These are phyloP conservation scores for Serrognathus titanus DNA, from an alignment of 2,888 invertebrate genomes.

Conservation along the genomic window DNA sequence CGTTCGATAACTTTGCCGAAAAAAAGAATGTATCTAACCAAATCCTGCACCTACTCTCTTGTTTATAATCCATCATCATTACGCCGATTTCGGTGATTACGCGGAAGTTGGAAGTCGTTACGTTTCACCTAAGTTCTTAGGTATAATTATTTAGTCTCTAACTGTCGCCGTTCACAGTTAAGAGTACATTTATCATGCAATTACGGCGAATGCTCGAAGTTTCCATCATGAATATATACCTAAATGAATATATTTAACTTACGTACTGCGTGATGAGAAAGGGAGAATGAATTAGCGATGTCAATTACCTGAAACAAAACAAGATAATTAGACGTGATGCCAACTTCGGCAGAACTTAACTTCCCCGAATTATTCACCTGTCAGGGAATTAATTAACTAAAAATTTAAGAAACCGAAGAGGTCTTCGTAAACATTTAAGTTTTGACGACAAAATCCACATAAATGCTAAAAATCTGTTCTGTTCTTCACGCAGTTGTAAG, in stretches of 20 bases:
- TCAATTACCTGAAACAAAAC: conserved; percentile 5
- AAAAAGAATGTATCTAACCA: too few relatives aligned
- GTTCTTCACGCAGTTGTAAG: too few relatives aligned
- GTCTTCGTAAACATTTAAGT: too few relatives aligned
- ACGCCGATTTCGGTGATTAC: conserved; percentile 36
- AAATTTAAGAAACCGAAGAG: too few relatives aligned
- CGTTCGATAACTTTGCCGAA: too few relatives aligned
- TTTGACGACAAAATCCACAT: too few relatives aligned
- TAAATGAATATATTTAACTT: conserved; percentile 5
- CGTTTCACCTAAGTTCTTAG: conserved; percentile 27
- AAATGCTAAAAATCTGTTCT: too few relatives aligned
- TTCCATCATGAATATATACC: conserved; percentile 7
- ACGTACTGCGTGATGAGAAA: background rate
- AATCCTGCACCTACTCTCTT: background rate
- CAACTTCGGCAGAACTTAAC: too few relatives aligned
- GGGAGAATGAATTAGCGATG: background rate
- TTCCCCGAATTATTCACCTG: too few relatives aligned
- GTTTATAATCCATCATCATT: conserved; percentile 39
- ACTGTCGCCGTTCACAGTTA: conserved; percentile 39
- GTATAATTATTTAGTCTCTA: conserved; percentile 42
- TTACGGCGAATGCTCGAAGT: conserved; percentile 24
- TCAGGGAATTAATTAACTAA: too few relatives aligned
- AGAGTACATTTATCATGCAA: conserved; percentile 37
- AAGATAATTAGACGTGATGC: background rate
- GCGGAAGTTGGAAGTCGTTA: conserved; percentile 28